Evolutionary conservation across 2,888 invertebrate species (phyloP), one percentile per base, ranked within the genome.

Genomic region (Epinotia demarniana): DNA sequence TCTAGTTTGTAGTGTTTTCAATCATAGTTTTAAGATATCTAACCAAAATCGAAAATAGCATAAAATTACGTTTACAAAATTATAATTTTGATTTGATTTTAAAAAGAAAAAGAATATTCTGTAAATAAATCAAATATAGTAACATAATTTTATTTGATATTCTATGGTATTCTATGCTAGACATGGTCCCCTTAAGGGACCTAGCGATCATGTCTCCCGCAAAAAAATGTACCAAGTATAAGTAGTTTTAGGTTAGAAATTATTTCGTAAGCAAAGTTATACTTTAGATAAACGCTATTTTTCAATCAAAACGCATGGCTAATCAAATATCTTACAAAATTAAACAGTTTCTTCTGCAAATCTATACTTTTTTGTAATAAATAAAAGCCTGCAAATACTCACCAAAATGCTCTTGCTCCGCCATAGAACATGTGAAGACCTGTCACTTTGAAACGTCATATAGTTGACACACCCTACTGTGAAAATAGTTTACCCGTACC

Each of bases 291-390:
- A 61, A 61, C 33, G 61, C 61, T 33, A 61, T 61, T 61, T 61
- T 61, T 61, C 61, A 61, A 61, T 61, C 61, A 61, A 61, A 61
- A 61, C 61, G 61, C 61, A 61, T 61, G 61, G 61, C 61, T 61
- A 61, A 61, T 61, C n/a, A n/a, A n/a, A n/a, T n/a, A n/a, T n/a
- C n/a, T n/a, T n/a, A n/a, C n/a, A n/a, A n/a, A n/a, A n/a, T n/a
- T n/a, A n/a, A n/a, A n/a, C n/a, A n/a, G n/a, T n/a, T n/a, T n/a
- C n/a, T n/a, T n/a, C n/a, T n/a, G n/a, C n/a, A n/a, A n/a, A n/a
- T n/a, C n/a, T n/a, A n/a, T n/a, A n/a, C n/a, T n/a, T n/a, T n/a
- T n/a, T n/a, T n/a, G n/a, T n/a, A n/a, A n/a, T n/a, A n/a, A n/a
- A n/a, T n/a, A n/a, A n/a, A n/a, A n/a, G n/a, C n/a, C n/a, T n/a